Conservation (phyloP, 2,888 invertebrate genomes). For the Rhorus exstirpatorius region DNA sequence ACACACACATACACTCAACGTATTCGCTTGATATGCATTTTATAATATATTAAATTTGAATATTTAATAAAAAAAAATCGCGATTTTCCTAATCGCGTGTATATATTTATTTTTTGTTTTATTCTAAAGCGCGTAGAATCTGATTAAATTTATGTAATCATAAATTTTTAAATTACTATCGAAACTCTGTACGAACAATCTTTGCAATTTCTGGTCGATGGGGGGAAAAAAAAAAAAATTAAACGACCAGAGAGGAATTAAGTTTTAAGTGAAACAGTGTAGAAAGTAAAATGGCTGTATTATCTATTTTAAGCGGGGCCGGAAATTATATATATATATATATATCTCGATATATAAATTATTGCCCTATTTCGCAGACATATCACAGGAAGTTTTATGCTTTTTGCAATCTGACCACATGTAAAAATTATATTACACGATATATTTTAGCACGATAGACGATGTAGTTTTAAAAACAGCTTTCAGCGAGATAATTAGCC, state of each 20-base stretch:
- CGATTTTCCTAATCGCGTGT: not conserved
- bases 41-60: slow-evolving; percentile 40
- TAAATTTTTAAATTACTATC: not conserved
- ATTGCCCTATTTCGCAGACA: slow-evolving; percentile 36
- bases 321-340: too few species aligned
- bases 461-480: slow-evolving; percentile 26
- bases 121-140: slow-evolving; percentile 48
- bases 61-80: slow-evolving; percentile 46
- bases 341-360: too few species aligned
- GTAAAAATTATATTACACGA: slow-evolving; percentile 2
- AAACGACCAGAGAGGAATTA: not conserved
- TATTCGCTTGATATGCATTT: slow-evolving; percentile 46
- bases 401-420: slow-evolving; percentile 21
- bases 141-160: slow-evolving; percentile 30
- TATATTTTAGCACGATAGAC: slow-evolving; percentile 18
- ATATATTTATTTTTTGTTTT: slow-evolving; percentile 13
- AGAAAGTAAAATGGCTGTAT: slow-evolving; percentile 35
- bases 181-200: slow-evolving; percentile 2
- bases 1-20: slow-evolving; percentile 6
- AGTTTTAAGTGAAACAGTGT: slow-evolving; percentile 14
- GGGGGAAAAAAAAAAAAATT: not conserved
- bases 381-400: slow-evolving; percentile 36
- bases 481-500: slow-evolving; percentile 19
- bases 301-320: slow-evolving; percentile 1
- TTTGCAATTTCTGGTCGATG: not conserved